Percentiles rank a stretch among this genome's conserved stretches.
These are phyloP conservation scores for Penaeus indicus DNA, from an alignment of 1,140 invertebrate species.

Conservation along the genomic window DNA sequence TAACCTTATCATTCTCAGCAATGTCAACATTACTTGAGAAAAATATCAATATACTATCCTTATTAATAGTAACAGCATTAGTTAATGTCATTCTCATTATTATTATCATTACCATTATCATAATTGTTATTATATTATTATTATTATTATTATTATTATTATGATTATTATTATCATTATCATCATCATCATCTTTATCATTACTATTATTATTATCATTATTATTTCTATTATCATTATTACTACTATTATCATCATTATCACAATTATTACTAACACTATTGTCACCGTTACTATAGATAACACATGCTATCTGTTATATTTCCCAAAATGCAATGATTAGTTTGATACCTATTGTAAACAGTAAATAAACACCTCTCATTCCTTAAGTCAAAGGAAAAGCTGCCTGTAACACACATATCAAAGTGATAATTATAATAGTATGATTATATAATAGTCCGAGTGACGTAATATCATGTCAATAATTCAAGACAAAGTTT, in stretches of 20 bases:
- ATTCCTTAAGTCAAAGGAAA: too few species aligned
- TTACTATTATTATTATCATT: conserved; percentile 25
- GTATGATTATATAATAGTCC: too few species aligned
- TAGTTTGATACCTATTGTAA: too few species aligned
- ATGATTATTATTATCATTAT: conserved; percentile 2
- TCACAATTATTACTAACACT: background rate
- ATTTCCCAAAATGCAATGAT: too few species aligned
- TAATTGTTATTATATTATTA: background rate
- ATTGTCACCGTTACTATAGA: background rate
- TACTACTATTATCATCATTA: conserved; percentile 2
- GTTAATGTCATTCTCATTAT: background rate
- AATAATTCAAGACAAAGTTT: too few species aligned
- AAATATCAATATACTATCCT: background rate
- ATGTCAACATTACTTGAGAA: background rate
- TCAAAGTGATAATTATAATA: too few species aligned
- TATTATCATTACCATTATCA: conserved; percentile 1
- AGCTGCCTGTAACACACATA: too few species aligned
- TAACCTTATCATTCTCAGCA: background rate
- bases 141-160: conserved; percentile 29
- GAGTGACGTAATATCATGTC: too few species aligned
- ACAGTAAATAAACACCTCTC: too few species aligned
- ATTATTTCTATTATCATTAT: conserved; percentile 18
- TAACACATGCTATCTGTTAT: too few species aligned
- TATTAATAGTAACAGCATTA: background rate
- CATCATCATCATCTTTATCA: background rate